Conservation (phyloP, 2,113 vertebrate genomes). For the Hemicordylus capensis region DNA sequence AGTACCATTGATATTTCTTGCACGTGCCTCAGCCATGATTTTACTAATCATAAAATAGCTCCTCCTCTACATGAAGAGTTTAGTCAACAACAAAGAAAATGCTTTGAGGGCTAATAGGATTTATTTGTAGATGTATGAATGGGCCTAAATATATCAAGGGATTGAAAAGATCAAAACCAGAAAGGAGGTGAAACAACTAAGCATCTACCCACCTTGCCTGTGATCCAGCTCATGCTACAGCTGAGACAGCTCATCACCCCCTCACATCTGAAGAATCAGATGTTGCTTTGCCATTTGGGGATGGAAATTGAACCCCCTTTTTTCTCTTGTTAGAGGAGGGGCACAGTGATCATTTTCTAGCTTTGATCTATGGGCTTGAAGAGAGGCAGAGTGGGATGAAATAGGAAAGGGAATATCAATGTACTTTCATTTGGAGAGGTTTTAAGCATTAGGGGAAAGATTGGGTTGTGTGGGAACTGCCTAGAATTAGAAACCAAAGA, state of each 20-base stretch:
- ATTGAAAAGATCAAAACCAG: not conserved
- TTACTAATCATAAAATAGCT: not conserved
- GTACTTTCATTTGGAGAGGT: not conserved
- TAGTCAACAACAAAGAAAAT: not conserved
- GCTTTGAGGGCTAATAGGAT: not conserved
- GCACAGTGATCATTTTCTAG: not conserved
- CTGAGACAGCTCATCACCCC: not conserved
- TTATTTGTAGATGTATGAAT: not conserved
- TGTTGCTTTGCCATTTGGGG: not conserved
- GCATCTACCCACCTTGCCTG: not conserved
- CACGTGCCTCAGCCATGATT: not conserved
- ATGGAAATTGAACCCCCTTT: not conserved
- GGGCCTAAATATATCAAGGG: not conserved
- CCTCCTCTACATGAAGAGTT: not conserved
- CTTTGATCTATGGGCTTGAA: not conserved
- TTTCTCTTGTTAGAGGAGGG: not conserved
- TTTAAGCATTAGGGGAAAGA: not conserved
- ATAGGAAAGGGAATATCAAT: no score
- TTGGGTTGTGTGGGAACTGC: no score
- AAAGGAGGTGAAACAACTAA: not conserved
- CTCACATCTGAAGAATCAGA: not conserved
- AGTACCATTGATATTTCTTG: not conserved
- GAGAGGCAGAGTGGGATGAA: not conserved
- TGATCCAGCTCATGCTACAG: not conserved
- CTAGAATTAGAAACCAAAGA: no score